A percentile compares a stretch with the other conserved stretches of the same genome.
Evolutionary conservation across 2,797 vertebrate genomes (phyloP).

Genomic region (Melanotaenia pygmaea): DNA sequence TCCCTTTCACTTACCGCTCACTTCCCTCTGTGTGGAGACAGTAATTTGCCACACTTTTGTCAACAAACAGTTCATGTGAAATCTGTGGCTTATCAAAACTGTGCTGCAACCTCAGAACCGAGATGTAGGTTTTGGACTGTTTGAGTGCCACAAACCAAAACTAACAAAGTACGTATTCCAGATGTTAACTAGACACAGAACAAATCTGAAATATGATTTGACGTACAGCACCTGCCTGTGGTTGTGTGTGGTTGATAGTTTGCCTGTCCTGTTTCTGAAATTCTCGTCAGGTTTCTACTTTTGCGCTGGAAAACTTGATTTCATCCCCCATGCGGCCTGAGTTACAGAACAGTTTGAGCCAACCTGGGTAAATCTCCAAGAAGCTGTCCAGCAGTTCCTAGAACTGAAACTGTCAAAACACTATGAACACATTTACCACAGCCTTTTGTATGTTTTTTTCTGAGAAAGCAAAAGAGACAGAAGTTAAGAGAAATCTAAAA

Average conservation of each 20-base stretch:
- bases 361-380: conserved; percentile 45
- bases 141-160: conserved; percentile 24
- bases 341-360: conserved; percentile 53
- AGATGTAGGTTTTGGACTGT: conserved; percentile 33
- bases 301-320: conserved; percentile 23
- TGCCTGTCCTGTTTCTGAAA: conserved; percentile 1
- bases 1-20: conserved; percentile 3
- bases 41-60: conserved; percentile 26
- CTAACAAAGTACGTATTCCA: conserved; percentile 3
- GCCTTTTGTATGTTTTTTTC: conserved; percentile 34
- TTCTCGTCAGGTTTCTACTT: conserved; percentile 14
- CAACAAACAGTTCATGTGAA: conserved; percentile 40
- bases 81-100: conserved; percentile 26
- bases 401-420: conserved; percentile 63
- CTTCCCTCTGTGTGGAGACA: conserved; percentile 7
- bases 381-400: conserved; percentile 58
- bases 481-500: neutral
- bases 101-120: conserved; percentile 27
- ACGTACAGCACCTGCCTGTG: neutral
- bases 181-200: conserved; percentile 30
- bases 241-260: neutral
- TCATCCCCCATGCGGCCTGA: conserved; percentile 2
- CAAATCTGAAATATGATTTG: conserved; percentile 11
- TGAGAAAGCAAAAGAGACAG: conserved; percentile 8
- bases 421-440: conserved; percentile 38